Base-by-base conservation (phyloP, 2,797 vertebrate genomes). In the Tenualosa thibaudeaui region DNA sequence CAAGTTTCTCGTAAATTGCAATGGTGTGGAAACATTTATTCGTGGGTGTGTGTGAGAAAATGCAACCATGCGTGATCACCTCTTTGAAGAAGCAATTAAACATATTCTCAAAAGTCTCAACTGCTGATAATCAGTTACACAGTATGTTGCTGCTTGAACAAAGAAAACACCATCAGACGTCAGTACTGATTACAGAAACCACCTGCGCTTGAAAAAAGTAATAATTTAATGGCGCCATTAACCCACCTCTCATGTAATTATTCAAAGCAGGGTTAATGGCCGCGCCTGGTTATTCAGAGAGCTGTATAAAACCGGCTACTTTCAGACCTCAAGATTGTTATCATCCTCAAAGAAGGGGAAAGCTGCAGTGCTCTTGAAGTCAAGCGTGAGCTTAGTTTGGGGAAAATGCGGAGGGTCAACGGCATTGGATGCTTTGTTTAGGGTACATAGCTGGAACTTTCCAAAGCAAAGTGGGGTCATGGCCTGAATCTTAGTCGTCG, bases 391-490 rank as follows among this genome's bases (percentile, higher is more conserved):
- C 68, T 31, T 4, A 75, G 68, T 75, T 43, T 75, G 68, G 40
- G 68, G 68, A 75, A 75, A 75, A 40, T 75, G 37, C 17, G 24
- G 68, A 75, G 68, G 17, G 68, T 75, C 68, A 75, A 75, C 68
- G 31, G 31, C 68, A 75, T 31, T 5, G 68, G 31, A 75, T 17
- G 68, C 68, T 75, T 75, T 75, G 68, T 75, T 75, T 75, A 19
- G 31, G 68, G 68, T 31, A 75, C 68, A 75, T 31, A 75, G 68
- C 68, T 75, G 68, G 68, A 75, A 75, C 68, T 75, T 75, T 75
- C 68, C 68, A 75, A 43, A 75, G 68, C 68, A 75, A 75, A 40
- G 68, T 75, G 31, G 68, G 68, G 68, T 75, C 68, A 40, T 19
- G 68, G 37, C 68, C 68, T 26, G 15, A 75, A 13, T 40, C 68